These are phyloP conservation scores for Andricus curvator DNA, from an alignment of 2,888 invertebrate species.

Conservation along the genomic window DNA sequence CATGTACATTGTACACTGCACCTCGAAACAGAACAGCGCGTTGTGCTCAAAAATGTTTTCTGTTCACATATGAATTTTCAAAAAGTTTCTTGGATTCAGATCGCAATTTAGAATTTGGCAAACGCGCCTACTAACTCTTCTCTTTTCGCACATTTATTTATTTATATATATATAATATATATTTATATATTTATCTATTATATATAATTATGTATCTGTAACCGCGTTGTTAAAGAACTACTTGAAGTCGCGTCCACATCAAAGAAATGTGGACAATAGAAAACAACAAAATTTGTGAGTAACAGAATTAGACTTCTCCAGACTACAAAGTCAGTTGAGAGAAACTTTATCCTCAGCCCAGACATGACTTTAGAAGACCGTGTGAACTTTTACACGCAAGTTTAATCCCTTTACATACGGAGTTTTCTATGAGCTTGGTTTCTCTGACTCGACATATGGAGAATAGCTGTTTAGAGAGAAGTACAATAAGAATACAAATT, in stretches of 20 bases:
- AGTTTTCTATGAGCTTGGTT: neutral
- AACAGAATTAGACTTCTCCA: slow-evolving; percentile 21
- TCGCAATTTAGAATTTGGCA: slow-evolving; percentile 17
- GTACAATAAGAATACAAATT: slow-evolving; percentile 62
- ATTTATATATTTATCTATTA: slow-evolving; percentile 57
- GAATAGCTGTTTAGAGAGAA: slow-evolving; percentile 49
- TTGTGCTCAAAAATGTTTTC: slow-evolving; percentile 16
- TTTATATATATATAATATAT: slow-evolving; percentile 51
- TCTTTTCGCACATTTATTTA: slow-evolving; percentile 45
- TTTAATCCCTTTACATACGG: slow-evolving; percentile 27
- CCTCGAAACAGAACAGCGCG: slow-evolving; percentile 47
- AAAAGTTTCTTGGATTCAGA: neutral
- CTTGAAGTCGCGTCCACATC: slow-evolving; percentile 40
- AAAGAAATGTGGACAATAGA: slow-evolving; percentile 20
- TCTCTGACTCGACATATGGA: slow-evolving; percentile 26
- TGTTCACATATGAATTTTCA: neutral
- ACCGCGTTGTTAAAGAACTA: slow-evolving; percentile 45
- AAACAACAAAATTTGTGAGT: slow-evolving; percentile 26
- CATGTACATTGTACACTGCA: slow-evolving; percentile 38
- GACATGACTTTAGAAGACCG: slow-evolving; percentile 24
- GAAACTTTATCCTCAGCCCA: slow-evolving; percentile 20
- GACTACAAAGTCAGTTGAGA: neutral
- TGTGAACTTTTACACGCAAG: slow-evolving; percentile 46
- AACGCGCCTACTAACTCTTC: slow-evolving; percentile 31
- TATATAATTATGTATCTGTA: slow-evolving; percentile 44